A percentile compares a stretch with the other conserved stretches of the same genome.
Conservation (phyloP, 2,797 vertebrate genomes). For the Amblyraja radiata region DNA sequence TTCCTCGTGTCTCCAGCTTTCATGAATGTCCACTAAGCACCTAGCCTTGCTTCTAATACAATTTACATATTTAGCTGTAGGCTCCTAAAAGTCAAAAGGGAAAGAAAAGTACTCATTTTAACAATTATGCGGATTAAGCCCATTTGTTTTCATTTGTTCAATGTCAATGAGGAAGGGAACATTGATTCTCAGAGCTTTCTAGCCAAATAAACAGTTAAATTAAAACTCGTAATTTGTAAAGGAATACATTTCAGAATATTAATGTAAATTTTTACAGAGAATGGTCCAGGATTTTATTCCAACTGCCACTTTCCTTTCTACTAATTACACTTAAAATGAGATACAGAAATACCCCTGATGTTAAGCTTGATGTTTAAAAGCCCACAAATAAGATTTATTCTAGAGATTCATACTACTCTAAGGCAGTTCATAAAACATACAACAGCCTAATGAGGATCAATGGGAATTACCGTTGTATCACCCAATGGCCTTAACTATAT, state of each 20-base stretch:
- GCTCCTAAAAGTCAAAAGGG: background rate
- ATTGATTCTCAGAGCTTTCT: background rate
- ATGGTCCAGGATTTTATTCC: background rate
- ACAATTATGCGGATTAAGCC: slow-evolving; percentile 13
- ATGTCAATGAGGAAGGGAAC: background rate
- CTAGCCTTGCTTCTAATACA: background rate
- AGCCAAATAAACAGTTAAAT: background rate
- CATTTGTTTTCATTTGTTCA: background rate
- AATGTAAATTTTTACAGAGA: background rate
- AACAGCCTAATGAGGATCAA: background rate
- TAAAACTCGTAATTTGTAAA: background rate
- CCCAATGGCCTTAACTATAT: no score
- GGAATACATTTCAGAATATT: background rate
- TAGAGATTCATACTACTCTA: background rate
- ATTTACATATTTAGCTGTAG: background rate
- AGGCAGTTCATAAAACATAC: background rate
- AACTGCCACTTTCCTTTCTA: background rate
- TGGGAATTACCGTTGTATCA: background rate
- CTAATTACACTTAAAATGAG: background rate
- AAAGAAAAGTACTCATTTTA: background rate
- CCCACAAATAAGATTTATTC: background rate
- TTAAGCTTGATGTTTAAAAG: background rate
- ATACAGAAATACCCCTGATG: background rate
- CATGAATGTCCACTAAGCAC: background rate
- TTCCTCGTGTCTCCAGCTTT: background rate